A percentile compares a stretch with the other conserved stretches of the same genome.
Evolutionary conservation across 2,113 vertebrate genomes (phyloP).

Genomic region (zebrafish (Danio rerio)): DNA sequence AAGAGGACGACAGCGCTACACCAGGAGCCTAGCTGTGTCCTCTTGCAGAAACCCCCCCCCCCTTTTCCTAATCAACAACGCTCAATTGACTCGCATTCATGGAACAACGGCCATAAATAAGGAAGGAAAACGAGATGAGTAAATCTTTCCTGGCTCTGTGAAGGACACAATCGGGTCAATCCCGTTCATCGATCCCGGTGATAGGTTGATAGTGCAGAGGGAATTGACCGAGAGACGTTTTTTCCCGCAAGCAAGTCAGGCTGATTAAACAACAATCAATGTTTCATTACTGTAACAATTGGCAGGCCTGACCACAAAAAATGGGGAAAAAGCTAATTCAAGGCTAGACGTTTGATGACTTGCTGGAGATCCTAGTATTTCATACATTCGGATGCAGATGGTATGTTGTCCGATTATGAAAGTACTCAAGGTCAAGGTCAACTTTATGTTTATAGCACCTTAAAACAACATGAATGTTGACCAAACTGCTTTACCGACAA

Average conservation of each 20-base stretch:
- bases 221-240: not conserved
- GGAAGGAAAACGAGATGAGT: slow-evolving; percentile 50
- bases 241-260: slow-evolving; percentile 17
- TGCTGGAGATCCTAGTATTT: slow-evolving; percentile 13
- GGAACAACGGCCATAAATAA: slow-evolving; percentile 53
- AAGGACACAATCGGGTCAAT: slow-evolving; percentile 41
- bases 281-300: slow-evolving; percentile 58
- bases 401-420: no score
- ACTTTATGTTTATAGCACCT: no score
- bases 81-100: slow-evolving; percentile 53
- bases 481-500: no score
- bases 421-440: no score
- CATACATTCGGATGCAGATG: no score
- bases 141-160: slow-evolving; percentile 40
- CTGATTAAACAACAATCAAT: slow-evolving; percentile 57
- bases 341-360: slow-evolving; percentile 23
- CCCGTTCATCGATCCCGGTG: slow-evolving; percentile 41
- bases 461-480: no score
- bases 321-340: slow-evolving; percentile 36
- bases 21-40: slow-evolving; percentile 17
- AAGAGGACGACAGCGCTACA: slow-evolving; percentile 10
- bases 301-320: not conserved
- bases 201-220: not conserved
- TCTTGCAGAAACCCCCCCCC: slow-evolving; percentile 17
- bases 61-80: slow-evolving; percentile 13